A percentile compares a stretch with the other conserved stretches of the same genome.
Evolutionary conservation across 2,888 invertebrate genomes (phyloP).

Genomic region (Homarus gammarus): DNA sequence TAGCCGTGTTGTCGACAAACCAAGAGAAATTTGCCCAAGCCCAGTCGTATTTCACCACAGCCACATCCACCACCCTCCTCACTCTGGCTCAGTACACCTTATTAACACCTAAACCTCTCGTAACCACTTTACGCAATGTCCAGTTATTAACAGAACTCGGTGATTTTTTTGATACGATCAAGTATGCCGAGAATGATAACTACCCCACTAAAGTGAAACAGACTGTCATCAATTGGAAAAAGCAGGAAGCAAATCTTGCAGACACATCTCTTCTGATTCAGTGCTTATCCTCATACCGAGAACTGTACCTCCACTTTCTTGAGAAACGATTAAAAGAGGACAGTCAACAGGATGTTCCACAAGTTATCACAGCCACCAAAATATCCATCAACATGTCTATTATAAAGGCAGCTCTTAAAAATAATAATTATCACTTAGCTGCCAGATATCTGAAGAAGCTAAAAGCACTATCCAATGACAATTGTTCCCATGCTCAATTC

Average conservation of each 20-base stretch:
- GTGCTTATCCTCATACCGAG: constrained; percentile 63
- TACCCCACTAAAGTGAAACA: constrained; percentile 38
- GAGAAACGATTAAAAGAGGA: constrained; percentile 25
- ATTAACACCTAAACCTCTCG: constrained; percentile 68
- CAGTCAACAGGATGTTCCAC: constrained; percentile 12
- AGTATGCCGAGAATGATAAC: constrained; percentile 30
- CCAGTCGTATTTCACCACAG: constrained; percentile 40
- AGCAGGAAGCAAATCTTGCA: constrained; percentile 19
- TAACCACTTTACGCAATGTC: constrained; percentile 43
- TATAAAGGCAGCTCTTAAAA: constrained; percentile 56
- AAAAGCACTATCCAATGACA: constrained; percentile 37
- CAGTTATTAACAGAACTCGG: constrained; percentile 66
- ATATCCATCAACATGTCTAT: constrained; percentile 53
- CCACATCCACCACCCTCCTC: constrained; percentile 43
- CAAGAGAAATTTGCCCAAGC: constrained; percentile 70
- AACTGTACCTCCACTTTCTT: constrained; percentile 65
- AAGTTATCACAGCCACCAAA: constrained; percentile 60
- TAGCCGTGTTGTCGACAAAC: constrained; percentile 64
- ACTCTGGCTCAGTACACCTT: constrained; percentile 67
- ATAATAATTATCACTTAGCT: constrained; percentile 69
- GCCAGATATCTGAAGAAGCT: constrained; percentile 61
- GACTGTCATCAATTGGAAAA: constrained; percentile 45
- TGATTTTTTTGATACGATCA: constrained; percentile 55
- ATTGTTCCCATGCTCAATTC: constrained; percentile 44
- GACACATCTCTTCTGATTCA: constrained; percentile 59